Base-by-base conservation (phyloP, 1,140 invertebrate genomes). In the Battus philenor region DNA sequence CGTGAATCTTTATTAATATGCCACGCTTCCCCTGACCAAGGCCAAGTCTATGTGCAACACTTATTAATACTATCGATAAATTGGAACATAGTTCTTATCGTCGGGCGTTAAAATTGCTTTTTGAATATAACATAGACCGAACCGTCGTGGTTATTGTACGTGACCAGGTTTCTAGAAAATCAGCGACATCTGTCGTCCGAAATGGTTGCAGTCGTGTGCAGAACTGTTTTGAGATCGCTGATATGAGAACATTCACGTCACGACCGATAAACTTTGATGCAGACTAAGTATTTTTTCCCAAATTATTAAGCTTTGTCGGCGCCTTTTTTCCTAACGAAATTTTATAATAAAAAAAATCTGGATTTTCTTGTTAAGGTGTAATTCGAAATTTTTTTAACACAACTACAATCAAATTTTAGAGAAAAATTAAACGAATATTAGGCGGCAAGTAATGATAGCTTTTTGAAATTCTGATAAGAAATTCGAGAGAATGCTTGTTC, bases 1-100 rank as follows among this genome's bases (percentile, higher is more conserved):
- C 77, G 50, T 71, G 75, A 79, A 70, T 59, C 59, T 50, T 68
- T 71, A 78, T 82, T 82, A 82, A 80, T 75, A 82, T 82, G 78
- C 78, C 64, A 68, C 68, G 69, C 60, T 78, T 70, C 67, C 59
- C 59, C 59, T 45, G 33, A 34, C 58, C 73, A 79, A 79, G 78
- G 76, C 68, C 67, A 57, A 16, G 34, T 73, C 71, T 71, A 80
- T 74, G 68, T 56, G 55, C 54, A 59, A 64, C 39, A 61, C 55
- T 50, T 62, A 44, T 53, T 46, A 46, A 41, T 17, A 17, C 6
- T 15, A 44, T 45, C 26, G 31, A 9, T n/a, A 61, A 43, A 48
- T 46, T 61, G 15, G 34, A 50, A 55, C 39, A 41, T 63, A 61
- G 39, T 5, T 5, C 11, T 11, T 43, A 39, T 13, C 11, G 13